phyloP scores from a whole-genome alignment of 2,797 vertebrate genomes.

The Cirrhinus mrigala region DNA sequence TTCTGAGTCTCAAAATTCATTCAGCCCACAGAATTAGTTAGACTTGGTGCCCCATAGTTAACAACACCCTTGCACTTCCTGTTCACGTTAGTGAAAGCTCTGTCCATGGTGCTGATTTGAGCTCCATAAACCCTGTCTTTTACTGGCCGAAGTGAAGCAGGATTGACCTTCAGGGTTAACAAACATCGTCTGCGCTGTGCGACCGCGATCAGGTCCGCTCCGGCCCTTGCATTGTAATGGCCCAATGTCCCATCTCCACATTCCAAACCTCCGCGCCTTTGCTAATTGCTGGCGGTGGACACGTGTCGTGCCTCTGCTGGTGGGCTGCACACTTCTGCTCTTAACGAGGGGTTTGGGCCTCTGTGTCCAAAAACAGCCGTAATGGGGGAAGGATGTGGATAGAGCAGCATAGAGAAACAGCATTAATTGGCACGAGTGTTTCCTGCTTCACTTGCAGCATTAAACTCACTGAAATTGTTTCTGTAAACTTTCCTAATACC shows the following conservation, averaged over 20 bases:
- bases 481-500: conserved; percentile 78
- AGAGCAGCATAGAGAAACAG: conserved; percentile 84
- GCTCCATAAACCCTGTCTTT: conserved; percentile 99
- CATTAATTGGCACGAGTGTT: conserved; percentile 93
- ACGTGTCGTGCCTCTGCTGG: conserved; percentile 71
- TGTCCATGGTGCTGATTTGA: conserved; percentile 95
- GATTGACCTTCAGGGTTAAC: conserved; percentile 95
- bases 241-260: conserved; percentile 89
- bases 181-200: conserved; percentile 97
- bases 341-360: conserved; percentile 90
- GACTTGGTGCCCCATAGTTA: not conserved
- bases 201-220: conserved; percentile 88
- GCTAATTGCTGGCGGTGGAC: conserved; percentile 97
- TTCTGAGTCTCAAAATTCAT: not conserved
- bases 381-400: conserved; percentile 89
- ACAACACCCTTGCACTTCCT: conserved; percentile 65
- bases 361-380: conserved; percentile 91
- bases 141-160: conserved; percentile 95
- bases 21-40: not conserved
- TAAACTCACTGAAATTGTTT: conserved; percentile 88
- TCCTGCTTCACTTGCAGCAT: conserved; percentile 86
- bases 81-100: conserved; percentile 88
- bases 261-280: conserved; percentile 88
- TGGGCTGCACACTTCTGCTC: conserved; percentile 62
- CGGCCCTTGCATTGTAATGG: conserved; percentile 89